Evolutionary conservation across 2,888 invertebrate genomes (phyloP).

Genomic region (Cacoxenus indagator): DNA sequence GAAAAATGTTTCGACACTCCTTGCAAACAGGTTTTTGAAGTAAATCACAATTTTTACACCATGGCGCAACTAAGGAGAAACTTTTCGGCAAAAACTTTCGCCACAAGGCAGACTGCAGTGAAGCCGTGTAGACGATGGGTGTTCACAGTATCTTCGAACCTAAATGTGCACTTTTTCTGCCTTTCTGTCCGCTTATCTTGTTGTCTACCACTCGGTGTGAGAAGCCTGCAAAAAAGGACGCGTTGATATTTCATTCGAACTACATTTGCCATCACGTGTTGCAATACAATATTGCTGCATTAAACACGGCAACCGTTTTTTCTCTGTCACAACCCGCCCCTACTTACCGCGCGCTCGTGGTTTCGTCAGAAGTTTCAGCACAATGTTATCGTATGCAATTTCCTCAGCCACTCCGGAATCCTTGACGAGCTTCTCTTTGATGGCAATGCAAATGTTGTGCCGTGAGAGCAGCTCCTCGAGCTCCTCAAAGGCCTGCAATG

Average conservation of each 20-base stretch:
- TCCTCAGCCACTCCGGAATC: constrained; percentile 95
- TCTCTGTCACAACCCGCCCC: not conserved
- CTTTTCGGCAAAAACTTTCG: no score
- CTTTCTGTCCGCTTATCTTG: not conserved
- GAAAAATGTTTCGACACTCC: no score
- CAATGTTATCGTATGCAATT: constrained; percentile 88
- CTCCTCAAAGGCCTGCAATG: constrained; percentile 89
- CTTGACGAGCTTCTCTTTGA: constrained; percentile 93
- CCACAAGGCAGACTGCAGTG: no score
- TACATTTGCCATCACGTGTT: constrained; percentile 18
- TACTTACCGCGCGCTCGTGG: constrained; percentile 88
- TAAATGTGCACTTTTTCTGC: not conserved
- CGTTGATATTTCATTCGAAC: constrained; percentile 46
- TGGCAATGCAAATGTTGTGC: constrained; percentile 92
- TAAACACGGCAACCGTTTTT: not conserved
- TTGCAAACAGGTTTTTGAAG: no score
- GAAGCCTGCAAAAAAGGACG: not conserved
- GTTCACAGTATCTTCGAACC: no score
- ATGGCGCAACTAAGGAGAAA: no score
- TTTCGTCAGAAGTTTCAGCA: constrained; percentile 86
- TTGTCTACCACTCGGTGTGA: not conserved
- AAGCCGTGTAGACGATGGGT: no score
- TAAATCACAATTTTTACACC: not conserved
- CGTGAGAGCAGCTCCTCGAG: constrained; percentile 87
- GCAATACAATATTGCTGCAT: not conserved